Evolutionary conservation across 2,888 invertebrate species (phyloP).

Genomic region (Magallana nippona): DNA sequence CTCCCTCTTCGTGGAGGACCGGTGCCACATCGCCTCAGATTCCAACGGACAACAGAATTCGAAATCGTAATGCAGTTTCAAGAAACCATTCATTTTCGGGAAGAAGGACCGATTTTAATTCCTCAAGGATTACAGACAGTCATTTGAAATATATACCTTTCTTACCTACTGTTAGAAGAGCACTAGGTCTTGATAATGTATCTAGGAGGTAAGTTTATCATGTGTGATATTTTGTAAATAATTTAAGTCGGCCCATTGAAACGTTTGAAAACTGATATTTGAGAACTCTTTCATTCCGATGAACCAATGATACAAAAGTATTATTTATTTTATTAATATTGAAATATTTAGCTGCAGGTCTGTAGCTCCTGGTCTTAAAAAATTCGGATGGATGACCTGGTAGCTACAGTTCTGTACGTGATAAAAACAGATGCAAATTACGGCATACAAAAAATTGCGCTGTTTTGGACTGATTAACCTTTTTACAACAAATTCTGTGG

Average conservation of each 20-base stretch:
- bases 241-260: neutral
- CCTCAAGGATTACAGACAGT: constrained; percentile 52
- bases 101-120: constrained; percentile 14
- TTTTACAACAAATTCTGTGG: too few species aligned
- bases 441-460: too few species aligned
- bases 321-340: too few species aligned
- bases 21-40: neutral
- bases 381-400: too few species aligned
- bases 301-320: too few species aligned
- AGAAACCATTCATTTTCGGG: constrained; percentile 44
- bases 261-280: neutral
- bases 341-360: too few species aligned
- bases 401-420: too few species aligned
- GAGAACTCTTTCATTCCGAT: too few species aligned
- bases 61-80: constrained; percentile 14
- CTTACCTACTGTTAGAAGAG: constrained; percentile 70
- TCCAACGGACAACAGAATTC: neutral
- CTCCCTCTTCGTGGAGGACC: neutral
- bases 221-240: neutral
- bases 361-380: too few species aligned
- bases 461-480: too few species aligned
- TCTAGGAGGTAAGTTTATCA: neutral
- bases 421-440: too few species aligned
- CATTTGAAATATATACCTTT: constrained; percentile 67
- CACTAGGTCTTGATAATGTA: constrained; percentile 61